Conservation (phyloP, 2,888 invertebrate species). For the Caenorhabditis drosophilae region DNA sequence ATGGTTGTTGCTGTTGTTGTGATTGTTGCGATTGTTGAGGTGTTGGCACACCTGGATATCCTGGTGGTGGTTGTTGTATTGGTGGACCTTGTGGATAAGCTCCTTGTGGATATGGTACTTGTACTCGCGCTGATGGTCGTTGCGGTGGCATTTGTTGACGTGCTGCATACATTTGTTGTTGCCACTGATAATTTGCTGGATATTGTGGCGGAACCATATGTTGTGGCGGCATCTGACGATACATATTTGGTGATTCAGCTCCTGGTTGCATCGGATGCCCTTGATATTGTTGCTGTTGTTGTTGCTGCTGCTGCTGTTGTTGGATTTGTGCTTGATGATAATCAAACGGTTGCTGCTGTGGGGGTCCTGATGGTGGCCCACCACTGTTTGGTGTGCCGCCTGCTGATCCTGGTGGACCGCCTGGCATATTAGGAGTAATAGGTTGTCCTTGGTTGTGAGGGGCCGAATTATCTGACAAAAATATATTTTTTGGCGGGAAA, state of each 20-base stretch:
- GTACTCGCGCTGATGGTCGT: background rate
- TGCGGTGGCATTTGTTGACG: background rate
- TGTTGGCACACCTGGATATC: background rate
- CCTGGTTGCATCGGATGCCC: constrained; percentile 11
- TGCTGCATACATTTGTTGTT: constrained; percentile 21
- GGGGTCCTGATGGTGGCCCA: constrained; percentile 2
- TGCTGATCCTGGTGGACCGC: constrained; percentile 11
- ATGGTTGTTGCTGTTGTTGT: constrained; percentile 6
- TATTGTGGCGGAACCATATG: background rate
- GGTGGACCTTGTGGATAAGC: background rate
- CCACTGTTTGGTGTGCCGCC: constrained; percentile 15
- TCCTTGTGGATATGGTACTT: constrained; percentile 21
- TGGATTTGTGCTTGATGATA: constrained; percentile 24
- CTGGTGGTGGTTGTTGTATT: background rate
- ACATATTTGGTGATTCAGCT: constrained; percentile 1
- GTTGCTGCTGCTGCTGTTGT: constrained; percentile 25
- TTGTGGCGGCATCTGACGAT: background rate
- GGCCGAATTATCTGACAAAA: constrained; percentile 24
- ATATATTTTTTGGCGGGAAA: no score
- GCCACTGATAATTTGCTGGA: constrained; percentile 10
- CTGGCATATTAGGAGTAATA: constrained; percentile 33
- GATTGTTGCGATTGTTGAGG: background rate
- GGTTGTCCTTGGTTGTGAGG: constrained; percentile 30
- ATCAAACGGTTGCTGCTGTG: constrained; percentile 8
- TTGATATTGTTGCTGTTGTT: constrained; percentile 22